Percentiles rank a stretch among this genome's conserved stretches.
Conservation (phyloP, 2,113 vertebrate genomes). For the Noctilio leporinus region DNA sequence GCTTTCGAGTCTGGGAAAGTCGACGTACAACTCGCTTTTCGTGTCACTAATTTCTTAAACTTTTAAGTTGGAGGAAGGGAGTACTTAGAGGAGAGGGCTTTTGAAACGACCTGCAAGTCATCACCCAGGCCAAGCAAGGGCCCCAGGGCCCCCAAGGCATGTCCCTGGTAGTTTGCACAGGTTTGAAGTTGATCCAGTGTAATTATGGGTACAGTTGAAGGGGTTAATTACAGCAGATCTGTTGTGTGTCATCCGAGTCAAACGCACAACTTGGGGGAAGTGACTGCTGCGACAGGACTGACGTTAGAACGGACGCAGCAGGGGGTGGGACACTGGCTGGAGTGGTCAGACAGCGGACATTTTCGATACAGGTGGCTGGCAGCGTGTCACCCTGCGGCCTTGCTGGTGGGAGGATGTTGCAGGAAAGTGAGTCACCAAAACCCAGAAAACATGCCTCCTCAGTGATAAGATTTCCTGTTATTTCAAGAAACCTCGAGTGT, state of each 20-base stretch:
- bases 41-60: not conserved
- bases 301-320: rapidly evolving
- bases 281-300: not conserved
- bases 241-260: not conserved
- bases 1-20: not conserved
- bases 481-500: rapidly evolving
- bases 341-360: rapidly evolving
- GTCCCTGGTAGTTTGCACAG: rapidly evolving
- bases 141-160: rapidly evolving
- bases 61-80: not conserved
- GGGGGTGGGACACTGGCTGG: not conserved
- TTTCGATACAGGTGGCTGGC: rapidly evolving
- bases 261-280: not conserved
- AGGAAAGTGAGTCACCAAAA: rapidly evolving
- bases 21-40: not conserved
- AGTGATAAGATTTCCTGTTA: not conserved
- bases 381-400: rapidly evolving
- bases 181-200: not conserved
- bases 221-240: not conserved
- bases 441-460: too few species aligned
- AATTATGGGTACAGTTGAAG: too few species aligned
- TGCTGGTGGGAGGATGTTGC: rapidly evolving
- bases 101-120: rapidly evolving
- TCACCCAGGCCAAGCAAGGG: not conserved
- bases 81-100: too few species aligned